These are phyloP conservation scores for Trachelus troglodyta DNA, from an alignment of 2,888 invertebrate species.

Conservation along the genomic window DNA sequence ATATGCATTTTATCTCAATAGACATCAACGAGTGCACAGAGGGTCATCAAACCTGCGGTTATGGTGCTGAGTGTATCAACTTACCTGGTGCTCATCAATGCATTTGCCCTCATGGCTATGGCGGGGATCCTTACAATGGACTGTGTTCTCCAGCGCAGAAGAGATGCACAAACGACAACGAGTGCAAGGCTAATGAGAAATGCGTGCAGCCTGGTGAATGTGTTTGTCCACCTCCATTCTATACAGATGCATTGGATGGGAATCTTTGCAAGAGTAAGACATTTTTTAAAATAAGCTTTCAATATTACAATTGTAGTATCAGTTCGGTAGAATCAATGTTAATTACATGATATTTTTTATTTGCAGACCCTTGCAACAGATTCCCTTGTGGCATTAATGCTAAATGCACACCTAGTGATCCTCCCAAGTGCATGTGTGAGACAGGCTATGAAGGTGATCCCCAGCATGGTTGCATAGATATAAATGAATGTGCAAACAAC, in stretches of 20 bases:
- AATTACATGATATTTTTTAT: not conserved
- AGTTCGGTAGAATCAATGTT: not conserved
- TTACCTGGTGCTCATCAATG: constrained; percentile 82
- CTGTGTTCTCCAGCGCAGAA: constrained; percentile 86
- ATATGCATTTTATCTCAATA: constrained; percentile 20
- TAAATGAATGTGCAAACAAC: constrained; percentile 86
- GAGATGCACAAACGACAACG: constrained; percentile 83
- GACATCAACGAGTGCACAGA: constrained; percentile 88
- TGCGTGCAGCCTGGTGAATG: constrained; percentile 93
- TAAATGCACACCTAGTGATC: constrained; percentile 89
- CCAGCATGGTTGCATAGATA: constrained; percentile 83
- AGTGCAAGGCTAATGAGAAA: constrained; percentile 88
- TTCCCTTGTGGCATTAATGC: constrained; percentile 91
- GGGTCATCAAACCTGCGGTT: constrained; percentile 82
- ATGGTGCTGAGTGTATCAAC: constrained; percentile 88
- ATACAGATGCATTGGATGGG: constrained; percentile 82
- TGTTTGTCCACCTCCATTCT: constrained; percentile 91
- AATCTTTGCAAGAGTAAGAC: constrained; percentile 85
- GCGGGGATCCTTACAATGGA: constrained; percentile 84
- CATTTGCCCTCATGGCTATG: constrained; percentile 83
- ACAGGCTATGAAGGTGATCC: constrained; percentile 90
- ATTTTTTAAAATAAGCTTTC: not conserved
- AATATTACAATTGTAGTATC: not conserved
- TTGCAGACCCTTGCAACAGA: constrained; percentile 81
- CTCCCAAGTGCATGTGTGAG: constrained; percentile 89